Base-by-base conservation (phyloP, 2,888 invertebrate genomes). In the Cryptocheilus praepositus region DNA sequence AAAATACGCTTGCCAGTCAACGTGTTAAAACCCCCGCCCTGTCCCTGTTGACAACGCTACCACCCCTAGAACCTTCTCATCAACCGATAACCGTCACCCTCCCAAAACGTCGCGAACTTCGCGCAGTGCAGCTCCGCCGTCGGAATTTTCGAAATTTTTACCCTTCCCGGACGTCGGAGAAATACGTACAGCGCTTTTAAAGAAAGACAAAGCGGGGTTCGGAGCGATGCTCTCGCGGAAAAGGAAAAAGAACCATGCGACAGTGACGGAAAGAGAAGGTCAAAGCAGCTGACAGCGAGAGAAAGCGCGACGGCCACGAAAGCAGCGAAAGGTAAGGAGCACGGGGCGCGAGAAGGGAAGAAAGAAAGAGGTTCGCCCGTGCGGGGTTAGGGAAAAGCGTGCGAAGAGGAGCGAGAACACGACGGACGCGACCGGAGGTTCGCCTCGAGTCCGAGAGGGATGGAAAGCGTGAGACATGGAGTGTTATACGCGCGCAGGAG, bases 401-500 rank as follows among this genome's bases (percentile, higher is more conserved):
- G 43, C 60, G 18, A 25, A 51, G 51, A 60, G 59, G 55, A 64
- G 52, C 62, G 63, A 45, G 21, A 61, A 55, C 54, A 54, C 57
- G 53, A 54, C 46, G 63, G 49, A 19, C 43, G 11, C 58, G 63
- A 58, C 45, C 25, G 64, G 57, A n/a, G 53, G 36, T 2, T 53
- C 52, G 64, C 22, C 64, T 5, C 3, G 11, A 36, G 36, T 36
- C 36, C 7, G 36, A 36, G 36, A 36, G 36, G 36, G 36, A 36
- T 36, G 36, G 36, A 36, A 36, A 36, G 7, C 7, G 8, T 8
- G 36, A 11, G 36, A 36, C 36, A 36, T 36, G 36, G 36, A 36
- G 36, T 62, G 78, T 74, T 76, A 73, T 77, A 80, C 72, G 80
- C 80, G 84, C 85, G 82, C 84, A 85, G 78, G 80, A 83, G 80